phyloP scores from a whole-genome alignment of 2,797 vertebrate genomes.

The Danio aesculapii region DNA sequence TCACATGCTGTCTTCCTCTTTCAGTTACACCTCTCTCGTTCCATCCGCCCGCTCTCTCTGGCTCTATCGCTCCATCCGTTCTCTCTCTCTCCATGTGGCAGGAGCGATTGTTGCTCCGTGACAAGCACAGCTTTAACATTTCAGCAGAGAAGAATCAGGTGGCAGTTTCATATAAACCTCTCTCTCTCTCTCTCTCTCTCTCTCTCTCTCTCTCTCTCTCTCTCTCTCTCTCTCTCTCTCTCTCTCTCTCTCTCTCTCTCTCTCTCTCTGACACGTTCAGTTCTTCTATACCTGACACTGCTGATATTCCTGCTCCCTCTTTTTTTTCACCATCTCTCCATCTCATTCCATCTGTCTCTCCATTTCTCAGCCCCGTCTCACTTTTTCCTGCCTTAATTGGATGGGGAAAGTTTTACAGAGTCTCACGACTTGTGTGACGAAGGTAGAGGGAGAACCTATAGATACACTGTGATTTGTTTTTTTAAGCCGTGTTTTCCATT shows the following conservation, averaged over 20 bases:
- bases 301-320: conserved; percentile 16
- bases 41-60: conserved; percentile 11
- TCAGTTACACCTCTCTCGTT: conserved; percentile 26
- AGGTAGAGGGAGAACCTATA: neutral
- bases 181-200: conserved; percentile 17
- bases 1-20: conserved; percentile 37
- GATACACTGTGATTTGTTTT: neutral
- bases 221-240: conserved; percentile 21
- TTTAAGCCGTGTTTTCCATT: neutral
- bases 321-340: conserved; percentile 65
- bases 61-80: conserved; percentile 33
- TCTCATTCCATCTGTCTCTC: conserved; percentile 69
- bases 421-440: neutral
- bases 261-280: conserved; percentile 44
- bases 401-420: conserved; percentile 42
- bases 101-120: conserved; percentile 54
- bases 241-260: conserved; percentile 14
- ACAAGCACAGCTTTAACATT: conserved; percentile 61
- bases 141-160: conserved; percentile 44
- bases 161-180: conserved; percentile 37
- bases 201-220: conserved; percentile 27
- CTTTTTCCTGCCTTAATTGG: conserved; percentile 54
- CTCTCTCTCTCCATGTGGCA: conserved; percentile 45
- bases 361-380: conserved; percentile 36
- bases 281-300: conserved; percentile 36